Percentiles rank a stretch among this genome's conserved stretches.
Conservation (phyloP, 2,113 vertebrate genomes). For the Microtus montanus region DNA sequence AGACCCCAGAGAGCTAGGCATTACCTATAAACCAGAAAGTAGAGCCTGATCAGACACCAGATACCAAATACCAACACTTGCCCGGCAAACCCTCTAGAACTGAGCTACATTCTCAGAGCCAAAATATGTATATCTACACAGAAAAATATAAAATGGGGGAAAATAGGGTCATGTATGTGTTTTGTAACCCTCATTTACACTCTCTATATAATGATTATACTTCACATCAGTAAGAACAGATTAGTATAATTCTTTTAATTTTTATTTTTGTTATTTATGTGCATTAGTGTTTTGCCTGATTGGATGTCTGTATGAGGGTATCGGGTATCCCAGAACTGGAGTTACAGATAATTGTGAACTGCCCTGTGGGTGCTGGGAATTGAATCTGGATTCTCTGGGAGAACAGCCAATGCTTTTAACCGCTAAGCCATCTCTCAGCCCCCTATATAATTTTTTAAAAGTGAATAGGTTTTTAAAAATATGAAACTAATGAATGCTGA, state of each 20-base stretch:
- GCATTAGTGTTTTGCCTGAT: too few species aligned
- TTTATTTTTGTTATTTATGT: too few species aligned
- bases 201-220: not conserved
- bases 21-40: not conserved
- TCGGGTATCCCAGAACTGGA: too few species aligned
- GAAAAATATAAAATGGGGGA: not conserved
- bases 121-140: not conserved
- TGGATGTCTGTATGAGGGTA: too few species aligned
- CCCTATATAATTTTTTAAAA: not conserved
- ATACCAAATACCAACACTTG: not conserved
- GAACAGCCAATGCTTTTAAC: too few species aligned
- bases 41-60: not conserved
- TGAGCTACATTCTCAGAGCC: not conserved
- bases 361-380: too few species aligned
- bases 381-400: too few species aligned
- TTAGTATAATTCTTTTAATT: not conserved
- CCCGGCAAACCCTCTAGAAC: not conserved
- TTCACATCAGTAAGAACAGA: not conserved
- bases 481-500: conserved; percentile 12
- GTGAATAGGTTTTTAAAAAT: not conserved
- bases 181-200: not conserved
- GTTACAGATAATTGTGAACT: too few species aligned
- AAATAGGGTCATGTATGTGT: not conserved
- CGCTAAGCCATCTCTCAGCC: too few species aligned
- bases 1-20: not conserved